phyloP scores from a whole-genome alignment of 2,888 invertebrate genomes.

The Sceliomorpha sp. region DNA sequence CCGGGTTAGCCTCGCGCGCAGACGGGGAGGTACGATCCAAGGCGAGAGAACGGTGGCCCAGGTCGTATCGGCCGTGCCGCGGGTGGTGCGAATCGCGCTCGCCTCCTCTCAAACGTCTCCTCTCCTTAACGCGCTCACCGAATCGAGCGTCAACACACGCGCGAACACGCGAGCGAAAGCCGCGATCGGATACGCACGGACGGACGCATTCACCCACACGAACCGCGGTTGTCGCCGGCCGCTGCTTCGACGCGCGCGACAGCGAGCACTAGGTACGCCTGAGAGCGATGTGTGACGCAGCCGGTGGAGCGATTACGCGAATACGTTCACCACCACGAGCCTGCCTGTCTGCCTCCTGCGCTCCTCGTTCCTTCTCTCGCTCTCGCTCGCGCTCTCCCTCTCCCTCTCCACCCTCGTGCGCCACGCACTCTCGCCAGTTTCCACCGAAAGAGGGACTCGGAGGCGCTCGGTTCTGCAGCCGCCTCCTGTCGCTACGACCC shows the following conservation, averaged over 20 bases:
- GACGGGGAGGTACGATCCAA: neutral
- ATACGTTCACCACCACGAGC: conserved; percentile 2
- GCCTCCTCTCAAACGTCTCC: neutral
- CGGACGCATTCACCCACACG: conserved; percentile 1
- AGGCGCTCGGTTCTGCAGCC: neutral
- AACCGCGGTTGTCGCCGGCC: conserved; percentile 7
- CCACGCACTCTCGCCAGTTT: neutral
- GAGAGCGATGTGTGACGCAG: neutral
- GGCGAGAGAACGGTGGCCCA: conserved; percentile 6
- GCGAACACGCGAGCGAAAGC: neutral
- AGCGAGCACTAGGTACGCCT: conserved; percentile 5
- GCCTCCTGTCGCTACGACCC: neutral
- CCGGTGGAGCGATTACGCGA: conserved; percentile 4
- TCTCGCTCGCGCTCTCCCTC: conserved; percentile 1
- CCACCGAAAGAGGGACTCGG: neutral
- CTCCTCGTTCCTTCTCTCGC: neutral
- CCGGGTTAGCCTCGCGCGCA: conserved; percentile 4
- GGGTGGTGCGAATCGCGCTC: conserved; percentile 1
- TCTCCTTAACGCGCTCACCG: neutral
- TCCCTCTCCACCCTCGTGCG: conserved; percentile 4
- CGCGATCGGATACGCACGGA: no score
- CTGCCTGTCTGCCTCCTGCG: conserved; percentile 2
- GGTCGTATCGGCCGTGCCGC: neutral
- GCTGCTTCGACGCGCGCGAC: conserved; percentile 1
- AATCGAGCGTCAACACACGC: neutral